A percentile compares a stretch with the other conserved stretches of the same genome.
Evolutionary conservation across 2,888 invertebrate species (phyloP).

Genomic region (Troglohyphantes excavatus): DNA sequence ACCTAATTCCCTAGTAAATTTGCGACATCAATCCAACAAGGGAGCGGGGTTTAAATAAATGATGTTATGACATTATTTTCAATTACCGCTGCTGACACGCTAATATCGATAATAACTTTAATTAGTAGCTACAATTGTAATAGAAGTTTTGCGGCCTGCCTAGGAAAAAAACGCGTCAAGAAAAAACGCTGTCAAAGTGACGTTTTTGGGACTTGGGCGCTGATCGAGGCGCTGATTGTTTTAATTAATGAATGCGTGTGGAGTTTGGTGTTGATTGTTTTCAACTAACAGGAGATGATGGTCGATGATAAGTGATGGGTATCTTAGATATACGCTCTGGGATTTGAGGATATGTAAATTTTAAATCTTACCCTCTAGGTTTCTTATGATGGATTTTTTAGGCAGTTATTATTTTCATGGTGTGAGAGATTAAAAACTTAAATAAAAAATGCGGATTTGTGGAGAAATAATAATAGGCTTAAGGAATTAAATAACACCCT

Average conservation of each 20-base stretch:
- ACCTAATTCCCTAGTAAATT: constrained; percentile 9
- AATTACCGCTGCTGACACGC: constrained; percentile 74
- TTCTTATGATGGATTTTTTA: constrained; percentile 32
- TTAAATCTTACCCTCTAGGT: constrained; percentile 68
- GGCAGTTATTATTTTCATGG: constrained; percentile 7
- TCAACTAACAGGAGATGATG: constrained; percentile 56
- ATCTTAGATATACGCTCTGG: constrained; percentile 46
- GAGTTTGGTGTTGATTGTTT: constrained; percentile 62
- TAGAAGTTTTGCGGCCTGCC: constrained; percentile 34
- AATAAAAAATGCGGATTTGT: background rate
- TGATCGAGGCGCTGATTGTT: constrained; percentile 72
- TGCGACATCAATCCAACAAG: constrained; percentile 23
- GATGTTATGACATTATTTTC: constrained; percentile 78
- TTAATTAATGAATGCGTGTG: constrained; percentile 73
- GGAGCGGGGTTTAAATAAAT: constrained; percentile 71
- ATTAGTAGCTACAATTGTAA: constrained; percentile 76
- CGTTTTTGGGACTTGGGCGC: constrained; percentile 42
- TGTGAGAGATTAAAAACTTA: constrained; percentile 33
- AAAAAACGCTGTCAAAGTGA: constrained; percentile 73
- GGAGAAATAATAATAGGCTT: constrained; percentile 62
- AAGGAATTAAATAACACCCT: constrained; percentile 12
- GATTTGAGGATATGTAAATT: constrained; percentile 57
- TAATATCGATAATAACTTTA: constrained; percentile 78
- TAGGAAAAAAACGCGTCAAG: constrained; percentile 25
- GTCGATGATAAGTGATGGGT: constrained; percentile 41